Evolutionary conservation across 1,140 invertebrate species (phyloP), one percentile per base, ranked within the genome.

Genomic region (Psix sp.): DNA sequence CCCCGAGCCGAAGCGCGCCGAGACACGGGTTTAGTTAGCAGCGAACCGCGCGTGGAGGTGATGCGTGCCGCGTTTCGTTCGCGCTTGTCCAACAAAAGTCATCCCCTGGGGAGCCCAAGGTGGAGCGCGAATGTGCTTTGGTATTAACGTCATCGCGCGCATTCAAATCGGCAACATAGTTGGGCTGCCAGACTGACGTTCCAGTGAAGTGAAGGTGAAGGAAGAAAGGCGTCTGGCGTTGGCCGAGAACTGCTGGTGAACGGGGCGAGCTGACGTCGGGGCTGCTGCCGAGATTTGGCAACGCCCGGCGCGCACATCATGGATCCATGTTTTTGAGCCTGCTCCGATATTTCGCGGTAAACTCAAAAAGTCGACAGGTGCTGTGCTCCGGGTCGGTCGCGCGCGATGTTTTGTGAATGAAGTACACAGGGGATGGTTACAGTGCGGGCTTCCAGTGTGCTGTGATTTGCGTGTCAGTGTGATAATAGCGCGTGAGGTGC

Each of bases 21-120:
- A 84, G 77, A 77, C n/a, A n/a, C 82, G 54, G 73, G 73, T 74
- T 80, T 79, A 85, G 83, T 87, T 77, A 67, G 77, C 82, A 80
- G 77, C 72, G 48, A 80, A 78, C 67, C 83, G 77, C 76, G 52
- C 79, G 78, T 78, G 71, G 67, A 36, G 63, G 79, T 52, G 81
- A 76, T 48, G 76, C 49, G 71, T 56, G 78, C 49, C 40, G 45
- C 60, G 51, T 39, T 38, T 16, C 18, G 43, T 38, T 29, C 62
- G 48, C 31, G 46, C 18, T 39, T 49, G 57, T 56, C 42, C 14
- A 11, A 45, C 14, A 46, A 49, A 18, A 40, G n/a, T 49, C 20
- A 16, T 7, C 24, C 13, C 24, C 29, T 33, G 39, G n/a, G 38
- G 10, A 11, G 15, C 9, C 18, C n/a, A 36, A 48, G 33, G 14